phyloP scores from a whole-genome alignment of 2,113 vertebrate genomes.

The Ptyas mucosa region DNA sequence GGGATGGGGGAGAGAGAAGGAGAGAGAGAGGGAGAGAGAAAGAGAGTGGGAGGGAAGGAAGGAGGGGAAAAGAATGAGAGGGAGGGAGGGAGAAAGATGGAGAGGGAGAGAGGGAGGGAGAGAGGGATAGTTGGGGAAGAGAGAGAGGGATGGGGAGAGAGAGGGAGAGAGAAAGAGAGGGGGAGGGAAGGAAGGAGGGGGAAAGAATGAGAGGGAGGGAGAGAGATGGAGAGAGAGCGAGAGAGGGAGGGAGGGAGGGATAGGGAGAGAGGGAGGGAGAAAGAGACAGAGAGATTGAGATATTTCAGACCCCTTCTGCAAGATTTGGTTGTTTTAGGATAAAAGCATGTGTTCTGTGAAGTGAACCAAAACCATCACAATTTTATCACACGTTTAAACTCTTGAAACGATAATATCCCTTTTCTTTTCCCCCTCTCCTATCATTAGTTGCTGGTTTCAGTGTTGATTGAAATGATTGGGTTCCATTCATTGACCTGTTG shows the following conservation, averaged over 20 bases:
- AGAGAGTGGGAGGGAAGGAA: too few species aligned
- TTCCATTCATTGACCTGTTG: neutral
- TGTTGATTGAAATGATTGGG: neutral
- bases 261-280: too few species aligned
- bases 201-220: too few species aligned
- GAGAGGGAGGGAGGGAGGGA: fast-evolving
- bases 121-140: fast-evolving
- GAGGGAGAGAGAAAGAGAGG: too few species aligned
- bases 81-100: fast-evolving
- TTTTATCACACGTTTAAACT: neutral
- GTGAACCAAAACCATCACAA: neutral
- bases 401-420: neutral
- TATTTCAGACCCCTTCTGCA: neutral
- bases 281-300: neutral
- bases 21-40: too few species aligned
- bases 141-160: too few species aligned
- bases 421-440: too few species aligned
- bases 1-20: neutral
- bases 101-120: fast-evolving
- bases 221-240: neutral
- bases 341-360: neutral
- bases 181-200: too few species aligned
- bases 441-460: neutral
- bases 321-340: neutral
- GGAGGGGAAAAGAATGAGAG: fast-evolving